Evolutionary conservation across 2,797 vertebrate genomes (phyloP).

Genomic region (Euthynnus affinis): DNA sequence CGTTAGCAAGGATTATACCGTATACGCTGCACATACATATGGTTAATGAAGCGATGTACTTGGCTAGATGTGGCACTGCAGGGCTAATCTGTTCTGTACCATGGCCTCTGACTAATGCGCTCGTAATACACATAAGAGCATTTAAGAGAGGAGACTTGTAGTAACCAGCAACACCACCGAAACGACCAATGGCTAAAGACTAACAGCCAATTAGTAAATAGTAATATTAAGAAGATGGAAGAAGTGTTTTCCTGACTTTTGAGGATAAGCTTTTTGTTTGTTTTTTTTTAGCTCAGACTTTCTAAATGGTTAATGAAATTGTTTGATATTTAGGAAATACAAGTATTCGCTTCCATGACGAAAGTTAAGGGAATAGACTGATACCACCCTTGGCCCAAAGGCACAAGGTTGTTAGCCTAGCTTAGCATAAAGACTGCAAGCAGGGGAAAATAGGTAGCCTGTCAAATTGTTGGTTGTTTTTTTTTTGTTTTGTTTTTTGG

Average conservation of each 20-base stretch:
- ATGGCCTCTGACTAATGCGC: slow-evolving; percentile 32
- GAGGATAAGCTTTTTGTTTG: not conserved
- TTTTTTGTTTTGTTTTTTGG: no score
- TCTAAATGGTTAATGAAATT: not conserved
- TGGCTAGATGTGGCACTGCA: slow-evolving; percentile 16
- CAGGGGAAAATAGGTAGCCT: no score
- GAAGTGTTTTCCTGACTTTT: no score
- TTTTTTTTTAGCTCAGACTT: not conserved
- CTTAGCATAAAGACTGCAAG: no score
- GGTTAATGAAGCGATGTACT: slow-evolving; percentile 8
- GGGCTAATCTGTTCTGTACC: slow-evolving; percentile 71
- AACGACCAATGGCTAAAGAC: not conserved
- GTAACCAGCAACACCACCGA: slow-evolving; percentile 5
- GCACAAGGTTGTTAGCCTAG: no score
- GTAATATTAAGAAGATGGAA: not conserved
- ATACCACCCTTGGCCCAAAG: no score
- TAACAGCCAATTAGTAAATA: not conserved
- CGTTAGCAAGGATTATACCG: slow-evolving; percentile 48
- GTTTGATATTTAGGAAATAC: not conserved
- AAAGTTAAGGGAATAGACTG: no score
- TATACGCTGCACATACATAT: slow-evolving; percentile 21
- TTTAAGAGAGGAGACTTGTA: slow-evolving; percentile 34
- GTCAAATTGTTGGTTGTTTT: no score
- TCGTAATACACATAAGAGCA: slow-evolving; percentile 51
- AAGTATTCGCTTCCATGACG: no score